Evolutionary conservation across 2,888 invertebrate genomes (phyloP).

Genomic region (Troides aeacus): DNA sequence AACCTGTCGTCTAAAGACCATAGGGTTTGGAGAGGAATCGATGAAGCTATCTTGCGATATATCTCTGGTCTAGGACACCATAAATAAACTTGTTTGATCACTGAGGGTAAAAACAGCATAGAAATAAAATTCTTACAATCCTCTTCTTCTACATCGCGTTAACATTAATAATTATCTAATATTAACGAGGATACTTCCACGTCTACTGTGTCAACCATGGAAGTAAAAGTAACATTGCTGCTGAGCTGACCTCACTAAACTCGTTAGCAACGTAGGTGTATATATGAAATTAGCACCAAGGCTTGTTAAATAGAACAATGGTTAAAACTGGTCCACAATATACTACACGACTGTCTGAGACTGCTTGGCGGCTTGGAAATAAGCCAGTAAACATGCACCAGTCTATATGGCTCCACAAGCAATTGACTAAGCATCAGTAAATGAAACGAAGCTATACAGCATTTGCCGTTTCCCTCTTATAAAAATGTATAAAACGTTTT

Average conservation of each 20-base stretch:
- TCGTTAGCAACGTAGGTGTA: not conserved
- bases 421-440: not conserved
- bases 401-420: not conserved
- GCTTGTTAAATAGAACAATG: constrained; percentile 1
- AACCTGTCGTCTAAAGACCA: too few relatives aligned
- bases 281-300: not conserved
- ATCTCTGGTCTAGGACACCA: too few relatives aligned
- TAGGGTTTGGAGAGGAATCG: too few relatives aligned
- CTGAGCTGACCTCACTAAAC: not conserved
- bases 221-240: too few relatives aligned
- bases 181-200: too few relatives aligned
- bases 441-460: not conserved
- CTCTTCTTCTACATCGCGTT: too few relatives aligned
- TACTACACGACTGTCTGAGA: constrained; percentile 1
- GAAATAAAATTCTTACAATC: too few relatives aligned
- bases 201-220: too few relatives aligned
- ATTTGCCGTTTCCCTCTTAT: not conserved
- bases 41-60: too few relatives aligned
- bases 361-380: constrained; percentile 19
- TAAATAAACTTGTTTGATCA: too few relatives aligned
- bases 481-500: not conserved
- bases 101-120: too few relatives aligned
- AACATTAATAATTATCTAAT: too few relatives aligned
- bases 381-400: constrained; percentile 1
- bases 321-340: not conserved